Conservation (phyloP, 2,797 vertebrate species). For the Parotocinclus haroldoi region DNA sequence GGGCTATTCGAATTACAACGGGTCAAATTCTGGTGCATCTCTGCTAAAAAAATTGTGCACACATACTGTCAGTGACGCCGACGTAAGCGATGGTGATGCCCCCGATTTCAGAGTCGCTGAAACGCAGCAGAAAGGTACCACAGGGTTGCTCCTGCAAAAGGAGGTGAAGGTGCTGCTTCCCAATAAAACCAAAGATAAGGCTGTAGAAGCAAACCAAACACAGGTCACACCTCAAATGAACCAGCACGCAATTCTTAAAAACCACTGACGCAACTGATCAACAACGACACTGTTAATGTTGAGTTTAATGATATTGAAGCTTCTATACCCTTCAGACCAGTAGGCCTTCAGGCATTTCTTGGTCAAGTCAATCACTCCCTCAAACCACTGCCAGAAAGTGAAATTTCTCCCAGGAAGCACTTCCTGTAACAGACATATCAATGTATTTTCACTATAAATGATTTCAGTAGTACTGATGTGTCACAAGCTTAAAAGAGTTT, state of each 20-base stretch:
- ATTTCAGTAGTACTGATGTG: too few species aligned
- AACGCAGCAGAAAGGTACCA: slow-evolving; percentile 92
- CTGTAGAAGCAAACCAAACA: slow-evolving; percentile 57
- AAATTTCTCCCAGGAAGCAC: slow-evolving; percentile 86
- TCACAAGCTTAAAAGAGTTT: too few species aligned
- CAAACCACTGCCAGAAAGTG: slow-evolving; percentile 99
- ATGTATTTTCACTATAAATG: background rate
- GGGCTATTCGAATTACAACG: too few species aligned
- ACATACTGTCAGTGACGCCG: slow-evolving; percentile 65
- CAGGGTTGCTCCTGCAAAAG: slow-evolving; percentile 78
- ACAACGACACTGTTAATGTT: too few species aligned
- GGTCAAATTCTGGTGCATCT: too few species aligned
- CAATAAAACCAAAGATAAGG: slow-evolving; percentile 93
- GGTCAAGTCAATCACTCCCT: slow-evolving; percentile 92
- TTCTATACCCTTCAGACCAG: slow-evolving; percentile 85
- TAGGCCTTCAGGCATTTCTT: slow-evolving; percentile 90
- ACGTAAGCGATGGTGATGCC: slow-evolving; percentile 95
- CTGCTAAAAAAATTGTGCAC: background rate
- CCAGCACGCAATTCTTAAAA: background rate
- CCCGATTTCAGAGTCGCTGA: slow-evolving; percentile 97
- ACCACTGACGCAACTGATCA: too few species aligned
- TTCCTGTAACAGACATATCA: slow-evolving; percentile 70
- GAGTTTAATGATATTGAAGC: background rate
- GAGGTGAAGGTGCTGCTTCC: slow-evolving; percentile 88
- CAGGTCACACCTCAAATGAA: background rate